Conservation (phyloP, 2,113 vertebrate genomes). For the Forbesichthys agassizii region DNA sequence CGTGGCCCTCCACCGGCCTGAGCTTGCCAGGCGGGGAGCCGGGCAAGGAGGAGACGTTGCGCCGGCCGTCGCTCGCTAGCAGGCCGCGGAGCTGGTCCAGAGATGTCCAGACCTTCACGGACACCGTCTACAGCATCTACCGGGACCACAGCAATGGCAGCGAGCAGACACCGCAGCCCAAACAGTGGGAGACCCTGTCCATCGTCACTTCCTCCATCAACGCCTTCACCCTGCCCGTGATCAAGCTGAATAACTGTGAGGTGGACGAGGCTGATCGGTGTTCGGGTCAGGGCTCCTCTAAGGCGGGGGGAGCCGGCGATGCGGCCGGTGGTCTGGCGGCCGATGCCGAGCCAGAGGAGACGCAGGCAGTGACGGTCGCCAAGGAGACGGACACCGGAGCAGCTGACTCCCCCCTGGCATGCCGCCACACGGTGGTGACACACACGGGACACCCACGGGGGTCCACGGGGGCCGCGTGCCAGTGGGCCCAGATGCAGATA, state of each 20-base stretch:
- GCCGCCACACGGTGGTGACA: conserved; percentile 60
- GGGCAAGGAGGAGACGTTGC: conserved; percentile 53
- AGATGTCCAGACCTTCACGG: conserved; percentile 80
- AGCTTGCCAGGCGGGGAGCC: conserved; percentile 61
- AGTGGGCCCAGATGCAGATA: conserved; percentile 65
- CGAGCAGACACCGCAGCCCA: conserved; percentile 61
- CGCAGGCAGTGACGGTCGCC: conserved; percentile 22
- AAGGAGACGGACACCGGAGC: conserved; percentile 39
- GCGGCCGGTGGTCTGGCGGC: conserved; percentile 26
- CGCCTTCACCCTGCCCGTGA: conserved; percentile 85
- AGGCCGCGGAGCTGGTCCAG: conserved; percentile 67
- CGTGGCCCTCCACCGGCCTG: conserved; percentile 81
- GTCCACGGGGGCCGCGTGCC: conserved; percentile 50
- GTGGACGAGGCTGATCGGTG: conserved; percentile 65
- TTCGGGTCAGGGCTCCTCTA: conserved; percentile 32
- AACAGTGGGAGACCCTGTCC: conserved; percentile 82
- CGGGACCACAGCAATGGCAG: conserved; percentile 74
- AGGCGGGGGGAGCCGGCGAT: conserved; percentile 41
- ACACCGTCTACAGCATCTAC: conserved; percentile 91
- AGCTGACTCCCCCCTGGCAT: conserved; percentile 28
- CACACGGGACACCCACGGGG: conserved; percentile 77
- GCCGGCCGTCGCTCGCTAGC: conserved; percentile 62
- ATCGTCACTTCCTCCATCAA: conserved; percentile 87
- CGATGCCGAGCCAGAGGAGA: conserved; percentile 30
- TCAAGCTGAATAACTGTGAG: conserved; percentile 82